phyloP scores from a whole-genome alignment of 92 coral and sea anemone species.

The Hydrozoanthus gracilis region DNA sequence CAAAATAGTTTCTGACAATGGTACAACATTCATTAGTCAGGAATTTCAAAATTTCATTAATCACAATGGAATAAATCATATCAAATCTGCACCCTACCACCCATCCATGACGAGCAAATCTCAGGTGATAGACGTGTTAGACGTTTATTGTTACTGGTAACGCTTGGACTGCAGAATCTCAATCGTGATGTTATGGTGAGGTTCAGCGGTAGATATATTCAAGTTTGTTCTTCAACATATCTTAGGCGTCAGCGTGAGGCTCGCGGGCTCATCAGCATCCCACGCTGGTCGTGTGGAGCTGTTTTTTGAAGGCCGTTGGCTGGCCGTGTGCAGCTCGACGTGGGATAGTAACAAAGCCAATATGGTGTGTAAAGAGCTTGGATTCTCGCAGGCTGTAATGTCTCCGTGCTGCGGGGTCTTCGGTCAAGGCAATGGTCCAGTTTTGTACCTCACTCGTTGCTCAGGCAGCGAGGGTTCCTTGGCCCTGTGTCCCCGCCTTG shows the following conservation, averaged over 20 bases:
- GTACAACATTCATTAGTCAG: too few species aligned
- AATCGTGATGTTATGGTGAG: too few species aligned
- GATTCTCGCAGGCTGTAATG: conserved; percentile 3
- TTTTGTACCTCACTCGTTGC: neutral
- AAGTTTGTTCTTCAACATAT: neutral
- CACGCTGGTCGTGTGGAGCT: conserved; percentile 41
- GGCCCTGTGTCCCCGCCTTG: conserved; percentile 24
- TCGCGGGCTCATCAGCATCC: conserved; percentile 19
- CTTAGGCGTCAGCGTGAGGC: conserved; percentile 42
- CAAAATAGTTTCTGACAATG: too few species aligned
- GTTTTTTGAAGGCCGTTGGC: conserved; percentile 5
- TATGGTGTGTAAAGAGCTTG: conserved; percentile 18
- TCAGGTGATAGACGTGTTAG: too few species aligned
- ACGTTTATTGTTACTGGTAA: too few species aligned
- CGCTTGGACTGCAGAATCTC: too few species aligned
- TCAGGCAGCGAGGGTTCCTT: conserved; percentile 11
- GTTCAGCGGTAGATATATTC: neutral
- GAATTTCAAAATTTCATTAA: too few species aligned
- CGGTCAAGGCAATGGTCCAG: conserved; percentile 22
- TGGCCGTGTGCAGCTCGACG: neutral
- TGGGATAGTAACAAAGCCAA: conserved; percentile 17
- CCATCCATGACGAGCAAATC: too few species aligned
- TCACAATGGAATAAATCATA: too few species aligned
- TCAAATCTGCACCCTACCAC: too few species aligned
- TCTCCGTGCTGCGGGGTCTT: conserved; percentile 21